Evolutionary conservation across 2,113 vertebrate genomes (phyloP), one percentile per base, ranked within the genome.

Genomic region (Melanocharis versteri): DNA sequence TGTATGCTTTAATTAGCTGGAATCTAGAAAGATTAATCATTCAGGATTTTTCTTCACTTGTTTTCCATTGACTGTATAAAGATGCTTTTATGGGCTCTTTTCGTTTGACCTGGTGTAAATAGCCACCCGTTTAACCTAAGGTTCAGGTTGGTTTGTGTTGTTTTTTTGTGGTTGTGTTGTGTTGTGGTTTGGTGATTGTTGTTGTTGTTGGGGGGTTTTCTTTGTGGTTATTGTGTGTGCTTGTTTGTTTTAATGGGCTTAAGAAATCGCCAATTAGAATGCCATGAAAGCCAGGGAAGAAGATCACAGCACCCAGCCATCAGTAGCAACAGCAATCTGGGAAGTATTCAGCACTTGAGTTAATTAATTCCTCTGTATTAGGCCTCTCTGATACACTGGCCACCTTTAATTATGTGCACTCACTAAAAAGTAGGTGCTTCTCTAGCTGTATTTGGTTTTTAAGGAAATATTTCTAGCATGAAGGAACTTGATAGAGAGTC

Each of bases 201-300:
- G 37, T 53, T 76, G 18, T 65, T 66, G 51, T 37, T 8, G 15
- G 11, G 35, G 71, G 28, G 2, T 6, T 62, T 50, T 60, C 33
- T 37, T 28, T 78, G 64, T 1, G 9, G 27, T 26, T 9, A 4
- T 31, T 44, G 37, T 61, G 39, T 58, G n/a, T 78, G 26, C 62
- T 33, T 84, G 39, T 78, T 87, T 84, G 60, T 58, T 73, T 42
- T 76, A 97, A 98, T 97, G 94, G 94, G 94, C 96, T 98, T 97
- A 97, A 97, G 96, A 98, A 97, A 87, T 87, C 35, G 7, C 80
- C 97, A 97, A 96, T 98, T 98, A 97, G 88, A 71, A 92, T 72
- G 47, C 64, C 51, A 42, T 83, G 82, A 97, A 96, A 97, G 90
- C 91, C 69, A 51, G 18, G 66, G 96, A 89, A 54, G 70, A 87